Conservation (phyloP, 2,888 invertebrate genomes). For the Ormyrus pomaceus region DNA sequence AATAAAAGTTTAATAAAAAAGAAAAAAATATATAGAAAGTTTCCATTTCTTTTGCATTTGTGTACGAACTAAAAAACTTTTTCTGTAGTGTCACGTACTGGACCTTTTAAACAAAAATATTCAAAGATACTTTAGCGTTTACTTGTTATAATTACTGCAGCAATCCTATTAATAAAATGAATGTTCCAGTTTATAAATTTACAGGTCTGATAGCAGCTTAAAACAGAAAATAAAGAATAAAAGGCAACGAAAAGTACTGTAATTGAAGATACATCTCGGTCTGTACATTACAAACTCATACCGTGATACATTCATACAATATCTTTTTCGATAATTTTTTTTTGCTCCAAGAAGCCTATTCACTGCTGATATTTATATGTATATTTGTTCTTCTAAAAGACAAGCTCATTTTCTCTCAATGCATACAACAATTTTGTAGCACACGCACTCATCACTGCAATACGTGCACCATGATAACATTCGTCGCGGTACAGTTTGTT, state of each 20-base stretch:
- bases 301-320: conserved; percentile 24
- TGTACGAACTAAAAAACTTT: too few species aligned
- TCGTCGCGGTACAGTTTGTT: not conserved
- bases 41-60: too few species aligned
- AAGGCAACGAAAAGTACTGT: too few species aligned
- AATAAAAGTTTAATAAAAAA: too few species aligned
- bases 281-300: conserved; percentile 39
- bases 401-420: conserved; percentile 45
- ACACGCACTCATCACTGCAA: conserved; percentile 16
- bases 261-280: not conserved
- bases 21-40: too few species aligned
- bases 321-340: conserved; percentile 8
- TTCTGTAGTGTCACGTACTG: too few species aligned
- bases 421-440: conserved; percentile 28
- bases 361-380: conserved; percentile 13
- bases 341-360: conserved; percentile 21
- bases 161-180: too few species aligned
- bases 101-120: conserved; percentile 14
- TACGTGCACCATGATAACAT: not conserved
- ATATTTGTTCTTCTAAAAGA: conserved; percentile 39
- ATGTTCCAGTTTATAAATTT: too few species aligned
- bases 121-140: not conserved
- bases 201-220: not conserved
- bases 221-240: not conserved
- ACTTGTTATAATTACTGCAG: too few species aligned